Base-by-base conservation (phyloP, 2,797 vertebrate species). In the Hephaestus fuliginosus region DNA sequence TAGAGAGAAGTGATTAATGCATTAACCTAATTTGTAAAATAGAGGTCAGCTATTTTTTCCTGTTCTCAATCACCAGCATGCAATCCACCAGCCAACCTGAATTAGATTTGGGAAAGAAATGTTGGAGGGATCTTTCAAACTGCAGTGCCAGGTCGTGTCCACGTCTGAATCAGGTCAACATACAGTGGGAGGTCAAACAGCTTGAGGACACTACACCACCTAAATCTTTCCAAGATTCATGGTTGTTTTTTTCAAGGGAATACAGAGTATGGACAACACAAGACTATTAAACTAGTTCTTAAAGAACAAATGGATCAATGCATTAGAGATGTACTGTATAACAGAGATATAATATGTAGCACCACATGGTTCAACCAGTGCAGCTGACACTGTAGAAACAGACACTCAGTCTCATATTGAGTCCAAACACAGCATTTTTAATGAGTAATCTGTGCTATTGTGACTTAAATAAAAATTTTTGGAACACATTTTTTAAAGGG, bases 1-100 rank as follows among this genome's bases (percentile, higher is more conserved):
- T 44, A 1, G 6, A 64, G 49, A 71, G 52, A 25, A 49, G 25
- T n/a, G 15, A 88, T 84, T 86, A 83, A 61, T 49, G 64, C 52
- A 87, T 89, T 87, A 80, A 86, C 86, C 86, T 86, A 53, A 83
- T 87, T 90, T 77, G 15, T 28, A 69, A 72, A 84, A 89, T 55
- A 67, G 48, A 87, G 86, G 86, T 83, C 83, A 76, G 70, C 71
- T 84, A 72, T 86, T 83, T 83, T 67, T 78, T 76, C 41, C 56
- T 73, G 28, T 18, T 74, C 73, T 79, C 44, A 53, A 61, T 78
- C 36, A 72, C 17, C 30, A 55, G 65, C 48, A 49, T 74, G 57
- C 36, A 46, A 56, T 43, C 48, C 44, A 52, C 5, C 46, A 70
- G 60, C 33, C 65, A 71, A 55, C 60, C 62, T 80, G 41, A 78